phyloP scores from a whole-genome alignment of 35 echinoderm and acorn worm genomes.

The Anneissia japonica region DNA sequence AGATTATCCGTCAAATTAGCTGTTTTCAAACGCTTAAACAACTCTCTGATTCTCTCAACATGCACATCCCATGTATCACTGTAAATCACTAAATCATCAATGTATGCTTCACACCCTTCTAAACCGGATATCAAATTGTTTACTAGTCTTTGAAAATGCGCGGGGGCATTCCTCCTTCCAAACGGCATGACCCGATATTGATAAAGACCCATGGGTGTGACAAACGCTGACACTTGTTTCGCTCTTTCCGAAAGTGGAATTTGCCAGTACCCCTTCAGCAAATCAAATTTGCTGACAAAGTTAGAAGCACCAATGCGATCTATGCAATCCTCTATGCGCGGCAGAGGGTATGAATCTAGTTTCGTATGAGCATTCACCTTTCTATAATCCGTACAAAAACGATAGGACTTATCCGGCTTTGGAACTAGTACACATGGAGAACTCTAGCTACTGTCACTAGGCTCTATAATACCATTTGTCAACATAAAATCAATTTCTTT shows the following conservation, averaged over 20 bases:
- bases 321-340: constrained; percentile 34
- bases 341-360: constrained; percentile 27
- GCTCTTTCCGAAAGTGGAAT: constrained; percentile 15
- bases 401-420: background rate
- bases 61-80: constrained; percentile 41
- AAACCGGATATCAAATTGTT: constrained; percentile 22
- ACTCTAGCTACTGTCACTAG: constrained; percentile 25
- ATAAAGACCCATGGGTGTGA: constrained; percentile 14
- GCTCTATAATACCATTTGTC: constrained; percentile 28
- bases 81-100: constrained; percentile 10
- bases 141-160: constrained; percentile 26
- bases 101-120: constrained; percentile 32
- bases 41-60: background rate
- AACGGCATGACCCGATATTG: constrained; percentile 36
- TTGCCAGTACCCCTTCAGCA: constrained; percentile 16
- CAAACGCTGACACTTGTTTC: constrained; percentile 30
- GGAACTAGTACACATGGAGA: constrained; percentile 20
- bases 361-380: background rate
- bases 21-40: background rate
- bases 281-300: constrained; percentile 34
- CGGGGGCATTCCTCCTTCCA: constrained; percentile 39
- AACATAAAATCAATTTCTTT: constrained; percentile 20
- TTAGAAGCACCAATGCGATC: constrained; percentile 31
- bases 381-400: background rate
- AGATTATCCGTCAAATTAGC: constrained; percentile 14